These are phyloP conservation scores for Labeo catla DNA, from an alignment of 2,113 vertebrate genomes.

Conservation along the genomic window DNA sequence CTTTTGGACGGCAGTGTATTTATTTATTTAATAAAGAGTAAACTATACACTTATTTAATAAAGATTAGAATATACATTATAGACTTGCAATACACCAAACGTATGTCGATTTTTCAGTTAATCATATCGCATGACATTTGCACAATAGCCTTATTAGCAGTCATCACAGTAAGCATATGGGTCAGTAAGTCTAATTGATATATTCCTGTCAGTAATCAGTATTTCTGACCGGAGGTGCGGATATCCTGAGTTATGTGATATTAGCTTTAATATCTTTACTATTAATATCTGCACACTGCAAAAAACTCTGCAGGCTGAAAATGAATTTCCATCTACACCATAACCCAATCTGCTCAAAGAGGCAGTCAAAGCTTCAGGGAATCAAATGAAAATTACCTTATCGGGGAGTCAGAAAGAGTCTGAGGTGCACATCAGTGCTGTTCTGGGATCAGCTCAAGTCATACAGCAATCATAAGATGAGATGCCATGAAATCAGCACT, in stretches of 20 bases:
- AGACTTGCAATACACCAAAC: background rate
- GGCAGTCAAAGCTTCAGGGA: constrained; percentile 27
- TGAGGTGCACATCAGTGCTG: constrained; percentile 9
- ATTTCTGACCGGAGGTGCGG: background rate
- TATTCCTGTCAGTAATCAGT: constrained; percentile 8
- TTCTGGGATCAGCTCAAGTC: constrained; percentile 14
- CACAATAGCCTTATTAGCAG: background rate
- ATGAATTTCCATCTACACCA: constrained; percentile 16
- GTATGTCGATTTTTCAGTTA: background rate
- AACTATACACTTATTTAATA: too few species aligned
- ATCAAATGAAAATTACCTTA: constrained; percentile 20
- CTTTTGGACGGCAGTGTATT: too few species aligned
- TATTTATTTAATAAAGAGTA: too few species aligned
- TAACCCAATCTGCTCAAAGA: constrained; percentile 34
- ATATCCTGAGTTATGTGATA: constrained; percentile 19
- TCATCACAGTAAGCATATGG: background rate
- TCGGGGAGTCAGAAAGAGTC: constrained; percentile 3
- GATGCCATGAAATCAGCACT: background rate
- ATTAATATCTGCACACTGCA: constrained; percentile 29
- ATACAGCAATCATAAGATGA: background rate
- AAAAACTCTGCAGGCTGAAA: constrained; percentile 5
- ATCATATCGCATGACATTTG: background rate
- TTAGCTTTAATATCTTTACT: constrained; percentile 38
- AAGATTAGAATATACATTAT: background rate
- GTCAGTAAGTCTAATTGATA: constrained; percentile 22